phyloP scores from a whole-genome alignment of 2,113 vertebrate genomes.

The Heliornis fulica region DNA sequence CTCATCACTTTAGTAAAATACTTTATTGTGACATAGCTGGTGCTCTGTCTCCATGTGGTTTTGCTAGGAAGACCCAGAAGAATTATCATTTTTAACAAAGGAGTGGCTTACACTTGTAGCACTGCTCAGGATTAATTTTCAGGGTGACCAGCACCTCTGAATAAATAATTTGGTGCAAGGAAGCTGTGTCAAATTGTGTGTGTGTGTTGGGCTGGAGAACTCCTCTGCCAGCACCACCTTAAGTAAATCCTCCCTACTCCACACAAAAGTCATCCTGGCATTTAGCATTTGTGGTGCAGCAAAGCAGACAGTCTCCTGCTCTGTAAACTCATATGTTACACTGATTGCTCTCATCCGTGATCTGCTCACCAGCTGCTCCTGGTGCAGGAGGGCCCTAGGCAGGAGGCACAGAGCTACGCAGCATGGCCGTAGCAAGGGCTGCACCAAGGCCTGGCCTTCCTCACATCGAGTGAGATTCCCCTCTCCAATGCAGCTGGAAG shows the following conservation, averaged over 20 bases:
- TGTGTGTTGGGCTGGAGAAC: accelerated
- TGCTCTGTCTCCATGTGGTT: not conserved
- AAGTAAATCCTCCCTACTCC: not conserved
- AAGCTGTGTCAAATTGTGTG: not conserved
- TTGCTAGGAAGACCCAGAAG: not conserved
- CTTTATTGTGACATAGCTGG: not conserved
- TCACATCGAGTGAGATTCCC: accelerated
- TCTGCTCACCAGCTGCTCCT: constrained; percentile 51
- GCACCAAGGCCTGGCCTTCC: not conserved
- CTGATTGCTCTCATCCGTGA: not conserved
- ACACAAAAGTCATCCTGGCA: not conserved
- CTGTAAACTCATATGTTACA: not conserved
- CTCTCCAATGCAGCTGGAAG: not conserved
- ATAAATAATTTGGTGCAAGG: not conserved
- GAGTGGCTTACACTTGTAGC: accelerated
- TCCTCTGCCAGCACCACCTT: not conserved
- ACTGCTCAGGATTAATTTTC: not conserved
- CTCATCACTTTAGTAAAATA: not conserved
- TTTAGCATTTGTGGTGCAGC: not conserved
- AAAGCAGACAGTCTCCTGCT: not conserved
- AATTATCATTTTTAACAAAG: not conserved
- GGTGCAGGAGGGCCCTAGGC: not conserved
- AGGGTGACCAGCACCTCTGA: not conserved
- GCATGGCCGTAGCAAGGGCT: accelerated
- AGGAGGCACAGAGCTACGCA: not conserved